Base-by-base conservation (phyloP, 2,797 vertebrate species). In the Tadarida brasiliensis region DNA sequence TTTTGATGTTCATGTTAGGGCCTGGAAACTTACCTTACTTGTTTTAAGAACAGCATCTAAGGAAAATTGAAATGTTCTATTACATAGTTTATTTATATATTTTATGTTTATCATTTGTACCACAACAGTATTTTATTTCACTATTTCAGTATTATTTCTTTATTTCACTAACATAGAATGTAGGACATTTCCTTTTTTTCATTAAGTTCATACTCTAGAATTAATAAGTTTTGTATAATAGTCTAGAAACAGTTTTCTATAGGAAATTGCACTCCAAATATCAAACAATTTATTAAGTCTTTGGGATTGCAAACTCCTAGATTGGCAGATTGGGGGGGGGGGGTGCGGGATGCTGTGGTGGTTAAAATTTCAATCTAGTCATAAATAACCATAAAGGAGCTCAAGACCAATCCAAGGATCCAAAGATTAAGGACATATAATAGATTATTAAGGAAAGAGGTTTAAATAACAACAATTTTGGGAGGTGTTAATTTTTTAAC, bases 81-180 rank as follows among this genome's bases (percentile, higher is more conserved):
- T 61, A 39, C 22, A 35, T 39, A 16, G 61, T 51, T 57, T 56
- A 73, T 65, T 73, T 22, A 16, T 67, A 57, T 80, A 78, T 77
- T 63, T 77, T 57, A 28, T 49, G 22, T 35, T 73, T 57, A 87
- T 59, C 33, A 22, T 47, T 77, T 68, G 5, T 26, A 71, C 11
- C 28, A 71, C 61, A 95, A 70, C 7, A 44, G 22, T 63, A 92
- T 78, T 95, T 84, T 71, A 71, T 22, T 92, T 78, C 47, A 56
- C 7, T 84, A 59, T 39, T 84, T 70, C 20, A 61, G 49, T 39
- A 49, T 57, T 33, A n/a, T 24, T 92, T 82, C 12, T 78, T 2
- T 35, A 74, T 73, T 92, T 67, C 20, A 86, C 20, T 86, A 59
- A 57, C 16, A 67, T 16, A 74, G 35, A 93, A 85, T 80, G 0